Conservation (phyloP, 2,797 vertebrate genomes). For the Cryptoprocta ferox region DNA sequence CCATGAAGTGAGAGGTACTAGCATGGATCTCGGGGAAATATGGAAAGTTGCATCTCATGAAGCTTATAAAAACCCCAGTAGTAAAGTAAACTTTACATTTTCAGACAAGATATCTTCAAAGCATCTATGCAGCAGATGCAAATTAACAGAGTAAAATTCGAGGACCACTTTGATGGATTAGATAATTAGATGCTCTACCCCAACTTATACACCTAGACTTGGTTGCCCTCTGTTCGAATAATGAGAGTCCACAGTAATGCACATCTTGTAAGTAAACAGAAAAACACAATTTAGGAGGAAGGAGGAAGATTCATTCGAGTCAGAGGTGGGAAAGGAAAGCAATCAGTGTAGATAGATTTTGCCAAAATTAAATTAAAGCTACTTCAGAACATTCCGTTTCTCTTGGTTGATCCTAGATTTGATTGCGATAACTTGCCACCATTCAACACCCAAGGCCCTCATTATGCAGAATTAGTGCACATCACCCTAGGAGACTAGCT, state of each 20-base stretch:
- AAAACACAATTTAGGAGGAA: not conserved
- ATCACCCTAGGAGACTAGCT: not conserved
- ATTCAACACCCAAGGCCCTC: not conserved
- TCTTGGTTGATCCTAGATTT: not conserved
- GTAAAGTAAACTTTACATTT: not conserved
- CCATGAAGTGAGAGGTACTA: not conserved
- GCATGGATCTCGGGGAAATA: not conserved
- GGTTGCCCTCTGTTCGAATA: not conserved
- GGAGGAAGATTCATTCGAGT: not conserved
- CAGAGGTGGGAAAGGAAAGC: not conserved
- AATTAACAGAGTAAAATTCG: not conserved
- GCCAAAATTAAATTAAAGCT: not conserved
- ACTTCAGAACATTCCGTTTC: not conserved
- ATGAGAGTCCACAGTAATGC: not conserved
- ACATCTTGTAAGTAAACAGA: not conserved
- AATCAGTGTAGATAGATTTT: not conserved
- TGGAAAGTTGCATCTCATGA: not conserved
- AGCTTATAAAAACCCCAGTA: not conserved
- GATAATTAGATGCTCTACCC: not conserved
- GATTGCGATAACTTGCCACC: not conserved
- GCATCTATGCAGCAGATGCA: not conserved
- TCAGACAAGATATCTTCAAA: not conserved
- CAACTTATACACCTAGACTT: not conserved
- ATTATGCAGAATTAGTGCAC: not conserved
- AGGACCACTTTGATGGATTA: not conserved